Base-by-base conservation (phyloP, 2,797 vertebrate species). In the Dendrocincla fuliginosa region DNA sequence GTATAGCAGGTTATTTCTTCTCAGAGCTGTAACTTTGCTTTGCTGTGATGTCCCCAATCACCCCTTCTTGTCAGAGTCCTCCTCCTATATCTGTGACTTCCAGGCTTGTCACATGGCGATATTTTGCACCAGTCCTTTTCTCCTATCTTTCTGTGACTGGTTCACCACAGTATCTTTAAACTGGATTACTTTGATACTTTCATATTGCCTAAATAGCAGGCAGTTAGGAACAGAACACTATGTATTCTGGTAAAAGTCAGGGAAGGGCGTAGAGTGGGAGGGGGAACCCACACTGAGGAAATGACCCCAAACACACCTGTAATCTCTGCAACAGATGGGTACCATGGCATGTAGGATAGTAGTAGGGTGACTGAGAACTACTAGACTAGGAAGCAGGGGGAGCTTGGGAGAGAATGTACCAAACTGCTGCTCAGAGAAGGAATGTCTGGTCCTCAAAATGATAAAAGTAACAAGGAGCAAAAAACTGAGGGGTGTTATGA, bases 231-330 rank as follows among this genome's bases (percentile, higher is more conserved):
- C 7, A 52, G 57, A 84, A 25, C 7, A 9, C 57, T 47, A 8
- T 18, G 19, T 74, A 4, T 57, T 59, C 42, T 59, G 49, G 16
- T 56, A 44, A 39, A 63, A 67, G 9, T 15, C 9, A 10, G 16
- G 24, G 16, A 44, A 46, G 5, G 3, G 6, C 32, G 65, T 2
- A 0, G 9, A 1, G 2, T 6, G 7, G 8, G 5, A 53, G 3
- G 5, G 6, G 16, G 8, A 42, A 11, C 27, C 7, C 50, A 19
- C 0, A 2, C 28, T 27, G 47, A 71, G 30, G 17, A 69, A 56
- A n/a, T 17, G 5, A 53, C 24, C 11, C 4, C 1, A 68, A 67
- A 74, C 8, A 8, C 11, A 16, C 12, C 17, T 68, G 30, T 0
- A 1, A 10, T 8, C 20, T 24, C 71, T 74, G 32, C 15, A 23